Base-by-base conservation (phyloP, 1,140 invertebrate species). In the Phocides pigmalion region DNA sequence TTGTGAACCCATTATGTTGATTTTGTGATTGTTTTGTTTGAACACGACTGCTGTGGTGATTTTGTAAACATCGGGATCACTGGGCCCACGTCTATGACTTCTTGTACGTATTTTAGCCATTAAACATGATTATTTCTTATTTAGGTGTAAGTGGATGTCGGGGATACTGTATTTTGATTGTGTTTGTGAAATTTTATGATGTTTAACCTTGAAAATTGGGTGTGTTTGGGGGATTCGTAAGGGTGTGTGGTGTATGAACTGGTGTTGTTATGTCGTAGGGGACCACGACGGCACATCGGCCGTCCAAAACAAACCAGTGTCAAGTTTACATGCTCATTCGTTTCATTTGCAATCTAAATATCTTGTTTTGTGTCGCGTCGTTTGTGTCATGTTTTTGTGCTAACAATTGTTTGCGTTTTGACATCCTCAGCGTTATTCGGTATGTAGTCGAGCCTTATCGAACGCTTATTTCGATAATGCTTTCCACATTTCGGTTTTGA, bases 1-100 rank as follows among this genome's bases (percentile, higher is more conserved):
- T 82, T 56, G 79, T 79, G 66, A 74, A 66, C 62, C 64, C 53
- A 86, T 73, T 76, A 88, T 89, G 86, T 79, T 84, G 72, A 78
- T 81, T 75, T 68, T 76, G 81, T 90, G 85, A 86, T 79, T 67
- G 72, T 74, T 77, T 76, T 74, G 66, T 80, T 81, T 79, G 68
- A 75, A 67, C 70, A 64, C 66, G 70, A 76, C 72, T 74, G 70
- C 78, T 79, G 76, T 78, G 73, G 82, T 84, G 79, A 77, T 77
- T 84, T 89, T 85, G 85, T 89, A 89, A 89, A 90, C 87, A 91
- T 88, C 83, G 79, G 83, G 78, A 85, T 75, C 76, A 70, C 80
- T 79, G 82, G 79, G 78, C 79, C 82, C 88, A 90, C 88, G 88
- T 90, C 87, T 90, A 90, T 90, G 88, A 86, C 74, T 90, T 90